phyloP scores from a whole-genome alignment of 2,797 vertebrate species.

The Alcedo quadribrachys region DNA sequence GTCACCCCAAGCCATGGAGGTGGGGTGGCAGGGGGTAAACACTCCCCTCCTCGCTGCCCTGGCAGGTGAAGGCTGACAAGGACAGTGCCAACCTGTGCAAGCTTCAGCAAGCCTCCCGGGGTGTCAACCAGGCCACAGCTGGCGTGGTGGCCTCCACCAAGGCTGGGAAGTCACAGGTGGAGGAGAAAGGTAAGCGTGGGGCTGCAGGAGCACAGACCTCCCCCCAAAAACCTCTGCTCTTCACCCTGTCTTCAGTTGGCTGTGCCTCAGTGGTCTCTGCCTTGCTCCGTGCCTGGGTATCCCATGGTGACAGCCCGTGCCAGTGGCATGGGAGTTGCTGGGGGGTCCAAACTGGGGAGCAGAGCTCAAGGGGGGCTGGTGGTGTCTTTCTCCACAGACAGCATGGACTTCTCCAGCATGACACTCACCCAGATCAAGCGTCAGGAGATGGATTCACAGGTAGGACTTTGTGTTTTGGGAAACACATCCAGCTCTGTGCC shows the following conservation, averaged over 20 bases:
- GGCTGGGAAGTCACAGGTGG: conserved; percentile 92
- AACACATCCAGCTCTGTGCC: fast-evolving
- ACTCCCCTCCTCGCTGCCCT: background rate
- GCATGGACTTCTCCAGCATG: conserved; percentile 96
- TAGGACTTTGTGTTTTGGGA: conserved; percentile 34
- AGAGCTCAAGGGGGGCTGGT: background rate
- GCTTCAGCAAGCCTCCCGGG: conserved; percentile 90
- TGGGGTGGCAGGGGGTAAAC: fast-evolving
- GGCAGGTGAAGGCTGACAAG: conserved; percentile 96
- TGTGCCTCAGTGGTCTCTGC: background rate
- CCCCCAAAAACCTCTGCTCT: fast-evolving
- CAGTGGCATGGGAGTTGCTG: fast-evolving
- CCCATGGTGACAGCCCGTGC: background rate
- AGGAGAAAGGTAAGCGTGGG: conserved; percentile 85
- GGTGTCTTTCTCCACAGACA: conserved; percentile 78
- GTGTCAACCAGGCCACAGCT: conserved; percentile 93
- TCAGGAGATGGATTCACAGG: conserved; percentile 98
- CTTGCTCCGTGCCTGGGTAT: background rate
- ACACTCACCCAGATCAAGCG: conserved; percentile 97
- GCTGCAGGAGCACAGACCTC: background rate
- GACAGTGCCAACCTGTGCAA: conserved; percentile 89
- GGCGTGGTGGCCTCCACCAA: conserved; percentile 94
- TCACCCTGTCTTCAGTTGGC: fast-evolving
- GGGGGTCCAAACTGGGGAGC: background rate
- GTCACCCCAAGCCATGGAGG: background rate